Percentiles rank a stretch among this genome's conserved stretches.
Evolutionary conservation across 2,888 invertebrate species (phyloP).

Genomic region (Pristionchus japonicus): DNA sequence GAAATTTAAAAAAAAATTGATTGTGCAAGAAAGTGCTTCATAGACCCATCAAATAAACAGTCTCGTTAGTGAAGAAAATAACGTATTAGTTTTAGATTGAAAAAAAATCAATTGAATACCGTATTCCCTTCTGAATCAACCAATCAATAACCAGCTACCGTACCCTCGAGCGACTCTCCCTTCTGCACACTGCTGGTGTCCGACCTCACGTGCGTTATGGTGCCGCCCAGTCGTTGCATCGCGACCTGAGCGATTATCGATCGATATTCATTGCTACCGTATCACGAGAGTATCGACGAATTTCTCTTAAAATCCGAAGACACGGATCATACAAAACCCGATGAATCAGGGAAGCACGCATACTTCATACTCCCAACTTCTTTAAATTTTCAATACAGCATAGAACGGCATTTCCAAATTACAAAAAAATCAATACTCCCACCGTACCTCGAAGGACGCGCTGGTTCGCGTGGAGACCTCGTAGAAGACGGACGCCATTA

Average conservation of each 20-base stretch:
- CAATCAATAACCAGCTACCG: too few relatives aligned
- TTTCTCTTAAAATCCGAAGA: too few relatives aligned
- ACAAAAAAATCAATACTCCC: not conserved
- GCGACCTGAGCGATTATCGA: slow-evolving; percentile 78
- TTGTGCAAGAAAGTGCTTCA: not conserved
- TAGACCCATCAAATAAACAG: not conserved
- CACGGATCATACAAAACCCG: too few relatives aligned
- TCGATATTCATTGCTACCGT: too few relatives aligned
- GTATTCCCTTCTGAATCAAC: too few relatives aligned
- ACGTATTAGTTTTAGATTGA: not conserved
- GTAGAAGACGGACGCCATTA: slow-evolving; percentile 96
- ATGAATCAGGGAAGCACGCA: too few relatives aligned
- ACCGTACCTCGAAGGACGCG: slow-evolving; percentile 87
- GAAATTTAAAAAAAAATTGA: not conserved
- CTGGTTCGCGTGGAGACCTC: slow-evolving; percentile 97
- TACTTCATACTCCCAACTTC: too few relatives aligned
- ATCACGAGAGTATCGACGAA: too few relatives aligned
- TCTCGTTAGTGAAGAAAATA: not conserved
- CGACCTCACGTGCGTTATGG: slow-evolving; percentile 88
- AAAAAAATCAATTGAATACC: not conserved
- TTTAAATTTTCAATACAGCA: too few relatives aligned
- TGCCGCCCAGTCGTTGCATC: slow-evolving; percentile 95
- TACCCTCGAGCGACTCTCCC: slow-evolving; percentile 92
- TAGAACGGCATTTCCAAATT: too few relatives aligned
- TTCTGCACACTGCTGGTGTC: slow-evolving; percentile 89